phyloP scores from a whole-genome alignment of 2,113 vertebrate genomes.

The Rhinogobius similis region DNA sequence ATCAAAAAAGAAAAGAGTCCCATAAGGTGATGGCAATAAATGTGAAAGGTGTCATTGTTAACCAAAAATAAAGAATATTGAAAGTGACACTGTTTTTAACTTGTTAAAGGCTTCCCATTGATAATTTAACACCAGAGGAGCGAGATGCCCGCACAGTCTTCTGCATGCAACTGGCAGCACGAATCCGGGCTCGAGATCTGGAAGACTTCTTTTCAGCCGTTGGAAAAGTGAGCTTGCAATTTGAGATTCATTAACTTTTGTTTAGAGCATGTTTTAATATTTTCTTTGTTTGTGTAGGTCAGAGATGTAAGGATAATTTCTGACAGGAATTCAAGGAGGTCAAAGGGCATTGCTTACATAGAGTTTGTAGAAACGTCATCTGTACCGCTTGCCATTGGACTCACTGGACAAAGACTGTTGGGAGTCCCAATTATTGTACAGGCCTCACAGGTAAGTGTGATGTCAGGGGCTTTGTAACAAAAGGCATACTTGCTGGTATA shows the following conservation, averaged over 20 bases:
- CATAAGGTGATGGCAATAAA: slow-evolving; percentile 81
- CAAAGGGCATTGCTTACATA: slow-evolving; percentile 98
- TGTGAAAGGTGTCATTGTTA: background rate
- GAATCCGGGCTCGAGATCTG: slow-evolving; percentile 94
- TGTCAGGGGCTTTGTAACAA: background rate
- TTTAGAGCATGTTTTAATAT: background rate
- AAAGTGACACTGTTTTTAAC: background rate
- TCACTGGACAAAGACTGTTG: slow-evolving; percentile 94
- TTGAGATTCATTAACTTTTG: background rate
- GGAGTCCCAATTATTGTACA: slow-evolving; percentile 98
- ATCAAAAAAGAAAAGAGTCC: slow-evolving; percentile 98
- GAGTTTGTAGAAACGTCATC: slow-evolving; percentile 97
- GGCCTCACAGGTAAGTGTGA: slow-evolving; percentile 88
- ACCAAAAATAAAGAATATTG: background rate
- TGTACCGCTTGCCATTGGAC: slow-evolving; percentile 94
- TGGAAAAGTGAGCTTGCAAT: slow-evolving; percentile 83
- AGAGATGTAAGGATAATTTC: slow-evolving; percentile 98
- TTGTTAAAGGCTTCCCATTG: slow-evolving; percentile 88
- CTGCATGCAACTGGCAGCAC: slow-evolving; percentile 97
- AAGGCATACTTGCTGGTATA: background rate
- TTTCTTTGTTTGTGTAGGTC: slow-evolving; percentile 77
- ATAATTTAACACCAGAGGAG: slow-evolving; percentile 97
- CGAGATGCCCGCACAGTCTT: slow-evolving; percentile 97
- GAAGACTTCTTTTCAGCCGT: slow-evolving; percentile 99
- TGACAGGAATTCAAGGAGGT: slow-evolving; percentile 94